phyloP scores from a whole-genome alignment of 2,888 invertebrate genomes.

The Ennomos erosarius region DNA sequence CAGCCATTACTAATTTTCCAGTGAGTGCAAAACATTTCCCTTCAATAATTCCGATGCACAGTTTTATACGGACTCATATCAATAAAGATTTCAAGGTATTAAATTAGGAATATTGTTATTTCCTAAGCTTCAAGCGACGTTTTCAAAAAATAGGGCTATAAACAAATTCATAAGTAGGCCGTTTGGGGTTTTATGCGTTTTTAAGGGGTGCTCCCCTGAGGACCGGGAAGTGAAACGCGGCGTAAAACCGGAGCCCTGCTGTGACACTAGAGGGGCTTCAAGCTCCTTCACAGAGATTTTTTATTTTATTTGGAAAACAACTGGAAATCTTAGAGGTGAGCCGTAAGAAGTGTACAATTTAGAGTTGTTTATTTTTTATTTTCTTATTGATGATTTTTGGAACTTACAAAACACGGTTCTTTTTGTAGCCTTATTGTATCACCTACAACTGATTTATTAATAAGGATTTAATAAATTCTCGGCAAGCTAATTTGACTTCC shows the following conservation, averaged over 20 bases:
- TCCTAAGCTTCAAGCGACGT: conserved; percentile 60
- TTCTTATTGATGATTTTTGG: not conserved
- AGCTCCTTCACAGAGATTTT: conserved; percentile 34
- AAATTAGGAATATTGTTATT: conserved; percentile 75
- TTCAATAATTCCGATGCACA: not conserved
- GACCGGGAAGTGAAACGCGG: conserved; percentile 76
- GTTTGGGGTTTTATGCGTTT: conserved; percentile 78
- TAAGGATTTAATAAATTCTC: not conserved
- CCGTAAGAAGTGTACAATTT: conserved; percentile 11
- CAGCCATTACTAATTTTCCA: too few relatives aligned
- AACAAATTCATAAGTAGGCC: conserved; percentile 85
- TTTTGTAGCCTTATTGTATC: too few relatives aligned
- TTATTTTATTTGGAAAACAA: conserved; percentile 42
- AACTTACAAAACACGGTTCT: too few relatives aligned
- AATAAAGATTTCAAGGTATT: conserved; percentile 62
- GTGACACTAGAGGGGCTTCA: conserved; percentile 58
- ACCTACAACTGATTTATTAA: too few relatives aligned
- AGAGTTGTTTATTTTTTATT: conserved; percentile 15
- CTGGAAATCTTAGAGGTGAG: conserved; percentile 21
- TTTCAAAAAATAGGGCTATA: conserved; percentile 75
- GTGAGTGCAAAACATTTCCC: conserved; percentile 1
- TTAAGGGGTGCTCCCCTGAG: conserved; percentile 74
- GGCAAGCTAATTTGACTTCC: not conserved
- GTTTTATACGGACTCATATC: conserved; percentile 40
- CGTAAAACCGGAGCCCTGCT: conserved; percentile 75